Base-by-base conservation (phyloP, 2,113 vertebrate species). In the Chloropsis hardwickii region DNA sequence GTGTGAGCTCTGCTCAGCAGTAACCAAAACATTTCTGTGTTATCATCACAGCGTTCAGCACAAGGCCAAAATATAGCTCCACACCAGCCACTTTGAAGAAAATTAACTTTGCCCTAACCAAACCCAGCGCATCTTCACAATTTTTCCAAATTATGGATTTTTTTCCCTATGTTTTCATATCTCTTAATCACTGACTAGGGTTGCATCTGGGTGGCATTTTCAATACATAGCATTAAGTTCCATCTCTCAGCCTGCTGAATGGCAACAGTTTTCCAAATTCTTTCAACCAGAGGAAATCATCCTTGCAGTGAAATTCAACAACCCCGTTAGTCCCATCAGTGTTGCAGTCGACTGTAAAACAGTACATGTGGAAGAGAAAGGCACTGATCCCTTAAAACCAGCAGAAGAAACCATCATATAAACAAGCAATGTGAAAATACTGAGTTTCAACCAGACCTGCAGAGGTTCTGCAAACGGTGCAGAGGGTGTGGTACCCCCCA, bases 301-400 rank as follows among this genome's bases (percentile, higher is more conserved):
- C 24, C 27, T 65, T 62, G 33, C 5, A 2, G 10, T 25, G 31
- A 67, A 74, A 70, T 15, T 19, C 17, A 65, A 28, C 29, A 50
- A 17, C 14, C 33, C 35, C 62, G n/a, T 39, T 33, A 53, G 33
- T 24, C 20, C 45, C 58, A 39, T 13, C 20, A 31, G 14, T 12
- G 20, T 14, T 71, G 11, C 70, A 44, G 21, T 4, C 0, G 0
- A 33, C 19, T 45, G 16, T 17, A 27, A 50, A 56, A 70, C 6
- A 18, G 31, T 20, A 25, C 13, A 58, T 8, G 16, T 20, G 62
- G 72, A 40, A 40, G 8, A 37, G 12, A 67, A 84, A 91, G 29
- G 5, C 10, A 58, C 42, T 14, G 5, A 60, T 70, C 29, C 27
- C 65, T 60, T 29, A 24, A 42, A 20, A 67, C 1, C 44, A 84